Base-by-base conservation (phyloP, 2,113 vertebrate species). In the Odocoileus hemionus region DNA sequence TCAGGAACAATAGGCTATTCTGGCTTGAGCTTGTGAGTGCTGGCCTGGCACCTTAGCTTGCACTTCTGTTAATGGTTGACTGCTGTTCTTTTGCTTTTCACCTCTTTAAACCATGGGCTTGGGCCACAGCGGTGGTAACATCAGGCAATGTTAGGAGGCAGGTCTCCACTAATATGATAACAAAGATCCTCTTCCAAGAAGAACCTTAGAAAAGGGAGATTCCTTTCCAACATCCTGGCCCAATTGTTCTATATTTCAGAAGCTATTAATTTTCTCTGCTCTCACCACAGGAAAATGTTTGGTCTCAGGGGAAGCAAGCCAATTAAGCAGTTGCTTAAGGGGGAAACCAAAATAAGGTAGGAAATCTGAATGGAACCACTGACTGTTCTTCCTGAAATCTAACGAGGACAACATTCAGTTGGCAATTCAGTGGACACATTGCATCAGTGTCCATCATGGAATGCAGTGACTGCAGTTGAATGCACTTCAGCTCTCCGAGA, bases 281-380 rank as follows among this genome's bases (percentile, higher is more conserved):
- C 43, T 45, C 21, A 84, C 86, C 95, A 82, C 26, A 96, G 88
- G 67, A 91, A 97, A 94, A 97, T 93, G 91, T 96, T 96, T 94
- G 36, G 57, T 96, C 88, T 94, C 86, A 80, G 94, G 94, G 78
- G 95, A 97, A 93, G 94, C 25, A 93, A 97, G 89, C 82, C 97
- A 97, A 96, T 97, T 84, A 97, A 97, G 79, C 76, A 67, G 78
- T 96, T 94, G 94, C 93, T 97, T 98, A 89, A 96, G 91, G 94
- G 89, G 94, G 83, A 98, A 97, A 95, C 70, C 79, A 95, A 93
- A 97, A 93, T 93, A 97, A 97, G 89, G 91, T 85, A 91, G 97
- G 92, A 94, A 90, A 96, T 91, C 95, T 88, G 96, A 94, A 96
- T 86, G 76, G 89, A 60, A 43, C 36, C 82, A 52, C 82, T 94